phyloP scores from a whole-genome alignment of 1,140 invertebrate species.

The Macrocentrus cingulum region DNA sequence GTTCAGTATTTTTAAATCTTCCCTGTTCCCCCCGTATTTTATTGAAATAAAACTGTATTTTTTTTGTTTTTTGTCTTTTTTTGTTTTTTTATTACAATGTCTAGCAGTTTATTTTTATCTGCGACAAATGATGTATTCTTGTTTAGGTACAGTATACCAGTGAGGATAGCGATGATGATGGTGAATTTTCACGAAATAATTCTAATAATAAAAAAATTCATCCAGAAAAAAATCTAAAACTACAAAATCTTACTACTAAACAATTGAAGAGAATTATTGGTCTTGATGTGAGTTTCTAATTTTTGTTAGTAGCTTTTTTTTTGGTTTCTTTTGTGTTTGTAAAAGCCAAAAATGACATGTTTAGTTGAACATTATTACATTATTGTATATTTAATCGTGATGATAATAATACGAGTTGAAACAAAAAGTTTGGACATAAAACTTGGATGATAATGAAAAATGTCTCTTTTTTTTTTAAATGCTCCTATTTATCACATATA shows the following conservation, averaged over 20 bases:
- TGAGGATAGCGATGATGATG: constrained; percentile 42
- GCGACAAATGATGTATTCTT: not conserved
- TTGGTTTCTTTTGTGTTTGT: not conserved
- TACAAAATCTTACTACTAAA: constrained; percentile 36
- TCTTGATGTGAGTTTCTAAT: not conserved
- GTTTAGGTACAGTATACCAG: constrained; percentile 33
- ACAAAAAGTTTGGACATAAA: too few relatives aligned
- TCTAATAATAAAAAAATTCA: constrained; percentile 16
- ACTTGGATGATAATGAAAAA: too few relatives aligned
- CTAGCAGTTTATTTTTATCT: constrained; percentile 36
- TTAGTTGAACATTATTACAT: too few relatives aligned
- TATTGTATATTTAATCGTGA: too few relatives aligned
- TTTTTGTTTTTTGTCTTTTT: constrained; percentile 7
- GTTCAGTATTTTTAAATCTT: not conserved
- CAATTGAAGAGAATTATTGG: constrained; percentile 44
- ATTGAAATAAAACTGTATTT: not conserved
- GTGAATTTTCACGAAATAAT: constrained; percentile 23
- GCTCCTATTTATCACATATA: too few relatives aligned
- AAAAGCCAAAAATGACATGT: too few relatives aligned
- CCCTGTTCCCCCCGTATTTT: not conserved
- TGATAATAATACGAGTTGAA: too few relatives aligned
- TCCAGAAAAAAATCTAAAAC: constrained; percentile 21
- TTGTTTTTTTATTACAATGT: constrained; percentile 1
- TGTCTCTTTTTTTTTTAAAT: too few relatives aligned
- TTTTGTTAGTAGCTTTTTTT: not conserved